These are phyloP conservation scores for Rosalia funebris DNA, from an alignment of 2,888 invertebrate species.

Conservation along the genomic window DNA sequence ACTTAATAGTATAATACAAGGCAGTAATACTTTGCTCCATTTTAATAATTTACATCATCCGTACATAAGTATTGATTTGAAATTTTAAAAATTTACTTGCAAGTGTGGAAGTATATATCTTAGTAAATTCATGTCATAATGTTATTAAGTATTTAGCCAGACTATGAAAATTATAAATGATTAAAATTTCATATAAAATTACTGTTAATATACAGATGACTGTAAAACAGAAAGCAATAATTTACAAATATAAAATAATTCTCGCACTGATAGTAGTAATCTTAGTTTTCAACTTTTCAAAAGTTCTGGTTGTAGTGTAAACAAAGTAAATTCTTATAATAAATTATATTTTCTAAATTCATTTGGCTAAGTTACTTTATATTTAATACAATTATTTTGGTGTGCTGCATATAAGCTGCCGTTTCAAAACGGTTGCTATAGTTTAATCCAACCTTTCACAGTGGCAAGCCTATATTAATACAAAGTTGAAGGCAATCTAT, in stretches of 20 bases:
- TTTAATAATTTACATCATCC: background rate
- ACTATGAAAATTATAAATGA: background rate
- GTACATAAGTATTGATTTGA: background rate
- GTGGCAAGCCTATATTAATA: conserved; percentile 44
- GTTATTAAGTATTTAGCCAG: background rate
- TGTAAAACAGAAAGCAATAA: conserved; percentile 41
- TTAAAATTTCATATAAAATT: background rate
- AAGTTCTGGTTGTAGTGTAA: conserved; percentile 36
- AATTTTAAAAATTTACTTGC: background rate
- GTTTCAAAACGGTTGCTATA: conserved; percentile 20
- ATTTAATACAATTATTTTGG: conserved; percentile 46
- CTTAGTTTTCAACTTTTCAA: conserved; percentile 30
- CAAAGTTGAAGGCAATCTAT: conserved; percentile 45
- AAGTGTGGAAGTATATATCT: no score
- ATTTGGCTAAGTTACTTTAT: conserved; percentile 46
- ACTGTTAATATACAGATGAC: conserved; percentile 23
- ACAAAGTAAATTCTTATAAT: conserved; percentile 33
- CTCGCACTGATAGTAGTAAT: conserved; percentile 36
- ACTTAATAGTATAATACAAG: conserved; percentile 18
- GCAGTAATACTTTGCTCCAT: conserved; percentile 7
- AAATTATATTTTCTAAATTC: conserved; percentile 34
- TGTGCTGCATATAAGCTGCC: conserved; percentile 48
- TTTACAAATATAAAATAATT: conserved; percentile 48
- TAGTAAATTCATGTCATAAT: background rate
- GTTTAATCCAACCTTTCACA: conserved; percentile 33